These are phyloP conservation scores for Botia almorhae DNA, from an alignment of 2,797 vertebrate genomes.

Conservation along the genomic window DNA sequence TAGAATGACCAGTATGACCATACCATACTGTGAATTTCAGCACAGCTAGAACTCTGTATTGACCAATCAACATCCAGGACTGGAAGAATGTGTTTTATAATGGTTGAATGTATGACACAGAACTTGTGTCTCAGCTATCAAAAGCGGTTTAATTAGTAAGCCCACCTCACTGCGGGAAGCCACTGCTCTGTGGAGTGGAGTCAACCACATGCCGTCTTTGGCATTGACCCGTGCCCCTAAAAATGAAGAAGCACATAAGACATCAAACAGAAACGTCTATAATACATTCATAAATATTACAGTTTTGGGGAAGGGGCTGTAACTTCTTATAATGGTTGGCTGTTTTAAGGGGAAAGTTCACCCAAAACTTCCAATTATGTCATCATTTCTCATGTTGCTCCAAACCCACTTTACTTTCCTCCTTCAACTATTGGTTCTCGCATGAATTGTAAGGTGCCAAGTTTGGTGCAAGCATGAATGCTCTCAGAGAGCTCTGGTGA, in stretches of 20 bases:
- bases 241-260: constrained; percentile 52
- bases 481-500: neutral
- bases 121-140: neutral
- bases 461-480: neutral
- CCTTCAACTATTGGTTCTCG: too few relatives aligned
- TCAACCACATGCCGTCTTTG: constrained; percentile 99
- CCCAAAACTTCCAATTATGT: neutral
- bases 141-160: neutral
- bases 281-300: neutral
- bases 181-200: constrained; percentile 93
- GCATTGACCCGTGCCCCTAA: constrained; percentile 95
- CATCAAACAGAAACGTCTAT: neutral
- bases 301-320: neutral
- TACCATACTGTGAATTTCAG: neutral
- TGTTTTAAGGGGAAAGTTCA: neutral
- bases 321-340: neutral
- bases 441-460: neutral
- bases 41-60: neutral
- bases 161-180: constrained; percentile 94
- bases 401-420: neutral
- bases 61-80: neutral
- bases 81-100: too few relatives aligned
- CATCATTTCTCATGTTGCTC: neutral
- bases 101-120: neutral
- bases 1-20: too few relatives aligned